These are phyloP conservation scores for Artemia sinica DNA, from an alignment of 2,888 invertebrate species.

Conservation along the genomic window DNA sequence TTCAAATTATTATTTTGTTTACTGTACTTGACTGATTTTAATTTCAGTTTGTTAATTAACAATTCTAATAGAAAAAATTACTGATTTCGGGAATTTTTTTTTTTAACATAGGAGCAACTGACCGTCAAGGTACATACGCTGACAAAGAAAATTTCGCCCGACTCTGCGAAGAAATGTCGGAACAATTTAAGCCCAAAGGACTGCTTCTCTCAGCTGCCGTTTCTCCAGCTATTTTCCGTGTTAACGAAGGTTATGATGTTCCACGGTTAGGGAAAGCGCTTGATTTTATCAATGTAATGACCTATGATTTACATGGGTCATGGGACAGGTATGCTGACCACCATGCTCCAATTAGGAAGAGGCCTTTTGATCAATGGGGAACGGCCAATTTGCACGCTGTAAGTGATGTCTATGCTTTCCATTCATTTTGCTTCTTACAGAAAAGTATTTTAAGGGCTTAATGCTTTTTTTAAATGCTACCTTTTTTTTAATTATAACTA, in stretches of 20 bases:
- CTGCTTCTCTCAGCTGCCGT: conserved; percentile 42
- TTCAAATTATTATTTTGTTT: no score
- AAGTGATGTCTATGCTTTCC: conserved; percentile 4
- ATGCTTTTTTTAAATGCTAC: no score
- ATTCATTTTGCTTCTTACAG: background rate
- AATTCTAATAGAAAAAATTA: background rate
- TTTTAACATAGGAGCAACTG: conserved; percentile 31
- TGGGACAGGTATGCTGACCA: conserved; percentile 34
- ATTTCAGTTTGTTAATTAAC: no score
- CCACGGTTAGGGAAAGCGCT: conserved; percentile 41
- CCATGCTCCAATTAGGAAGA: conserved; percentile 37
- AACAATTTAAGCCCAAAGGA: conserved; percentile 41
- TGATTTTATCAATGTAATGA: conserved; percentile 50
- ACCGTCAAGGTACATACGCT: conserved; percentile 33
- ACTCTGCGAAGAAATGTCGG: conserved; percentile 42
- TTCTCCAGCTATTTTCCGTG: conserved; percentile 43
- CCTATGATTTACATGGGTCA: conserved; percentile 43
- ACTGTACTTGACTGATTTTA: no score
- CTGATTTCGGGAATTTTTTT: background rate
- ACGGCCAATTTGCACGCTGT: conserved; percentile 20
- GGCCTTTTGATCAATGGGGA: conserved; percentile 23
- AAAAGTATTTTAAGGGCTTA: no score
- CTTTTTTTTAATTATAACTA: no score
- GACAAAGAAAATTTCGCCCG: conserved; percentile 41
- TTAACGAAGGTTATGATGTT: conserved; percentile 49